A percentile compares a stretch with the other conserved stretches of the same genome.
Conservation (phyloP, 2,113 vertebrate genomes). For the Martes martes region DNA sequence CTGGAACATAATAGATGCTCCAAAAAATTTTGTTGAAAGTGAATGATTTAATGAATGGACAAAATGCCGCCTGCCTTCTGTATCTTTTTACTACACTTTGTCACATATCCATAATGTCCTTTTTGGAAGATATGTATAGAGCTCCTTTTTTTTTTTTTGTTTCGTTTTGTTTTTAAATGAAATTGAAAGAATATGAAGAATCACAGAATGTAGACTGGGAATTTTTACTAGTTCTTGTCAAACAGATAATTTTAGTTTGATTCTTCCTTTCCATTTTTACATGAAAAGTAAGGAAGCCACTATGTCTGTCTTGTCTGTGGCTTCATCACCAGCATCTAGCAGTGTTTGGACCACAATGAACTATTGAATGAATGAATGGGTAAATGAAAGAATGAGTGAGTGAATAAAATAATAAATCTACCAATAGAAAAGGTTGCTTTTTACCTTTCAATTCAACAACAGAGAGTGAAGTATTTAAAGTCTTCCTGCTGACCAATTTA, state of each 20-base stretch:
- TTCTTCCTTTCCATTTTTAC: not conserved
- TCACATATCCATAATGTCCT: not conserved
- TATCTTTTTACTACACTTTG: not conserved
- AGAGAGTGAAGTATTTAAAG: not conserved
- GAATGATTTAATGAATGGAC: not conserved
- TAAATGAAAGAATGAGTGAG: not conserved
- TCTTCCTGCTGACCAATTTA: not conserved
- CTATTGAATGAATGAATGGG: not conserved
- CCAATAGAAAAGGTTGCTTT: not conserved
- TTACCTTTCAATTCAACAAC: not conserved
- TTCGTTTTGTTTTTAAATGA: not conserved
- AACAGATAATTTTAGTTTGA: not conserved
- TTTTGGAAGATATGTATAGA: not conserved
- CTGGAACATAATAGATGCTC: not conserved
- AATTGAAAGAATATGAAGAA: not conserved
- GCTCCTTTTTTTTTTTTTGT: not conserved
- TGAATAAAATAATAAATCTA: not conserved
- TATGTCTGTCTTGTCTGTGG: not conserved
- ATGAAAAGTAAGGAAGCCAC: not conserved
- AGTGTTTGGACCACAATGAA: not conserved
- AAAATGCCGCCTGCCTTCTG: not conserved
- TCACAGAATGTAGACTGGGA: not conserved
- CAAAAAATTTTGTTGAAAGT: not conserved
- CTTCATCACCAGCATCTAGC: not conserved
- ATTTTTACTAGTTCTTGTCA: not conserved